phyloP scores from a whole-genome alignment of 2,888 invertebrate genomes.

The Mesorhabditis spiculigera region DNA sequence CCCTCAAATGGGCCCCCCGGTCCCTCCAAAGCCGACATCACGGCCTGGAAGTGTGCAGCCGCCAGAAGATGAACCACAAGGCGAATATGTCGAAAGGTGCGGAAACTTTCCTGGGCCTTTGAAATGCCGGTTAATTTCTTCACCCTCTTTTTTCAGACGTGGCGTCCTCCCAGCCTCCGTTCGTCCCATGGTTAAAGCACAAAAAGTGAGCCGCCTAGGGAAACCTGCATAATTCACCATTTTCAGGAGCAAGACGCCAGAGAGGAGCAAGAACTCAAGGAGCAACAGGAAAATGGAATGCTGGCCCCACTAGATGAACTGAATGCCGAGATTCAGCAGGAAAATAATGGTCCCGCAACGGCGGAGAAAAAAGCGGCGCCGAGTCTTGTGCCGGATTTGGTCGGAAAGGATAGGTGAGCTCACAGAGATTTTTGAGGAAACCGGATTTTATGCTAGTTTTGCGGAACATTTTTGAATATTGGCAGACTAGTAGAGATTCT shows the following conservation, averaged over 20 bases:
- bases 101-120: not conserved
- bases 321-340: slow-evolving; percentile 21
- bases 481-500: no score
- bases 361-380: slow-evolving; percentile 34
- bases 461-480: no score
- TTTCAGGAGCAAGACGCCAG: no score
- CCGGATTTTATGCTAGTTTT: no score
- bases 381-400: slow-evolving; percentile 55
- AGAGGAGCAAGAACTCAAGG: not conserved
- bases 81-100: not conserved
- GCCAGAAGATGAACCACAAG: not conserved
- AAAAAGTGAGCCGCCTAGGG: not conserved
- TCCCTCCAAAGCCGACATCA: not conserved
- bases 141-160: slow-evolving; percentile 18
- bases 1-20: not conserved
- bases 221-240: no score
- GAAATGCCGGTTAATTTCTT: no score
- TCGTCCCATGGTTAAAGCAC: slow-evolving; percentile 14
- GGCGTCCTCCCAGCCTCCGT: slow-evolving; percentile 34
- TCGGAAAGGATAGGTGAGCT: slow-evolving; percentile 47
- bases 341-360: slow-evolving; percentile 15
- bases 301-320: slow-evolving; percentile 9
- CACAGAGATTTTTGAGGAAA: no score
- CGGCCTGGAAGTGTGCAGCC: slow-evolving; percentile 2
- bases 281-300: not conserved